Conservation (phyloP, 2,113 vertebrate species). For the Campylomormyrus tamandua region DNA sequence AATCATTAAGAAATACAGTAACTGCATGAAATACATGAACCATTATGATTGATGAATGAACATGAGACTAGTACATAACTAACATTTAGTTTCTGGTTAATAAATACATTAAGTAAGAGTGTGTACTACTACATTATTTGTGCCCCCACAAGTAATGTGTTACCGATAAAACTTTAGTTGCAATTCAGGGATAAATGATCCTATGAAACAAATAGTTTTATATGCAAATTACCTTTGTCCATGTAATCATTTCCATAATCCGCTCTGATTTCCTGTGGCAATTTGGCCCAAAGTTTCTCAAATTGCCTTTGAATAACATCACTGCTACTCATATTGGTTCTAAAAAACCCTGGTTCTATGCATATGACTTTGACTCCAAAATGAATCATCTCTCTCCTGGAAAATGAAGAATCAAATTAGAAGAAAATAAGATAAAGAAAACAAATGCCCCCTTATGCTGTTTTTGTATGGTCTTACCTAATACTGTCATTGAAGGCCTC, state of each 20-base stretch:
- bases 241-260: slow-evolving; percentile 62
- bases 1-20: not conserved
- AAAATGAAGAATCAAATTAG: slow-evolving; percentile 25
- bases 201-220: not conserved
- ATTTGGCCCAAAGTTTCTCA: slow-evolving; percentile 49
- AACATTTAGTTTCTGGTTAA: not conserved
- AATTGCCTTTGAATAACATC: slow-evolving; percentile 40
- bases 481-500: slow-evolving; percentile 74
- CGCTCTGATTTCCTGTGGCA: slow-evolving; percentile 52
- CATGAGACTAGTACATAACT: not conserved
- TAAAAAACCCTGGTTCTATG: slow-evolving; percentile 67
- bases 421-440: not conserved
- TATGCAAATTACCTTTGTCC: slow-evolving; percentile 45
- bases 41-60: not conserved
- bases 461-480: slow-evolving; percentile 45
- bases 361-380: slow-evolving; percentile 69
- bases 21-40: not conserved
- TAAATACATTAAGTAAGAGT: not conserved
- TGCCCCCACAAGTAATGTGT: not conserved
- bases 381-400: slow-evolving; percentile 62
- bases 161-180: not conserved
- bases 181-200: not conserved
- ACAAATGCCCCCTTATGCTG: not conserved
- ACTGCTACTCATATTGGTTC: slow-evolving; percentile 55
- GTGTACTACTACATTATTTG: not conserved